Conservation (phyloP, 2,113 vertebrate genomes). For the Prietella phreatophila region DNA sequence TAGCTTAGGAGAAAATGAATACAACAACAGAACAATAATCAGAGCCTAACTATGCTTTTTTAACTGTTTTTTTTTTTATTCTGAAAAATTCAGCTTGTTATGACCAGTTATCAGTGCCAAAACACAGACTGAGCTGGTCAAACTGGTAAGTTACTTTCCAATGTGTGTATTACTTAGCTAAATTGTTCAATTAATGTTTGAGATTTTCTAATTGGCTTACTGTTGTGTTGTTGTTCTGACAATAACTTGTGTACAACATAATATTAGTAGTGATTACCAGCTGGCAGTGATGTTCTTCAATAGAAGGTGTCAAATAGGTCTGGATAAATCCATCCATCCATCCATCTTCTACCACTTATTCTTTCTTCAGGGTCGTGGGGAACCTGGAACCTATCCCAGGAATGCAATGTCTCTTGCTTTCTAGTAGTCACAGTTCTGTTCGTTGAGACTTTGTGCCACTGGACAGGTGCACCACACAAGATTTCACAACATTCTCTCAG, state of each 20-base stretch:
- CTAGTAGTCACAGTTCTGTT: neutral
- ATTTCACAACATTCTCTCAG: neutral
- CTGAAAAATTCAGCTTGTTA: neutral
- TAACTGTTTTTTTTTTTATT: neutral
- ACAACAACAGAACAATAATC: neutral
- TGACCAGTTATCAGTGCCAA: neutral
- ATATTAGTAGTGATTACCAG: neutral
- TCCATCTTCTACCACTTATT: too few species aligned
- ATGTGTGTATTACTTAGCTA: neutral
- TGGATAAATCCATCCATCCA: neutral
- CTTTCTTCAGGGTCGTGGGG: too few species aligned
- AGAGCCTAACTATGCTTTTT: neutral
- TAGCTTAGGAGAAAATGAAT: neutral
- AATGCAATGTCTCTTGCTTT: neutral
- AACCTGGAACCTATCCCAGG: too few species aligned
- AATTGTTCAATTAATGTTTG: neutral
- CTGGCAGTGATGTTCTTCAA: neutral
- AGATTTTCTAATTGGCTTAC: neutral
- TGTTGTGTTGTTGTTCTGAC: neutral
- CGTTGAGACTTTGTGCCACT: neutral
- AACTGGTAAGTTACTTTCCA: neutral
- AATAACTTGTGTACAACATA: neutral
- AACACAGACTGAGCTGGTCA: neutral
- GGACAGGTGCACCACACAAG: neutral
- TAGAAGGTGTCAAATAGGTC: neutral